Conservation (phyloP, 2,113 vertebrate genomes). For the Ciconia stormi region DNA sequence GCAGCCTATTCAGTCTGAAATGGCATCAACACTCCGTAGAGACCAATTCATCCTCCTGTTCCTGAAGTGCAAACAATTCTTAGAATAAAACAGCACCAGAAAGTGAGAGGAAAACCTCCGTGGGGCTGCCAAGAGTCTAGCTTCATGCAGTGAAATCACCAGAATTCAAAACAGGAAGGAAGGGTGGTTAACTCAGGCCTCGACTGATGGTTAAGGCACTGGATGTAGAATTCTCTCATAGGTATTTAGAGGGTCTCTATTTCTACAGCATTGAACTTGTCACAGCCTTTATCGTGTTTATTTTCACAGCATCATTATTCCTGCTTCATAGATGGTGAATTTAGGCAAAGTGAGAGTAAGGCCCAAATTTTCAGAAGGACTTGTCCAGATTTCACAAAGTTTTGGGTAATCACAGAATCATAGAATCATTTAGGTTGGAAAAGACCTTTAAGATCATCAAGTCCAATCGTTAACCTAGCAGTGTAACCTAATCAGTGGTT, state of each 20-base stretch:
- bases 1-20: slow-evolving; percentile 41
- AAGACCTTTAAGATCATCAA: no score
- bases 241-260: neutral
- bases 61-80: slow-evolving; percentile 56
- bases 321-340: neutral
- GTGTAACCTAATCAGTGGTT: neutral
- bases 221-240: neutral
- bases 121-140: slow-evolving; percentile 13
- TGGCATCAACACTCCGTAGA: slow-evolving; percentile 24
- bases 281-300: neutral
- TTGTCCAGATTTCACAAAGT: neutral
- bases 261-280: neutral
- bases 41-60: slow-evolving; percentile 48
- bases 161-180: slow-evolving; percentile 11
- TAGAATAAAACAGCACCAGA: slow-evolving; percentile 37
- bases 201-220: neutral
- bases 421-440: no score
- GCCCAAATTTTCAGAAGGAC: neutral
- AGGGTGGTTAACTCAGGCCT: neutral
- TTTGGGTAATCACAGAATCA: neutral
- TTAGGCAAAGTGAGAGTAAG: neutral
- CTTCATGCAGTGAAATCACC: neutral
- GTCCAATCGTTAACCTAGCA: no score
- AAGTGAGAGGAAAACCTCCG: neutral
- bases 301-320: neutral